A percentile compares a stretch with the other conserved stretches of the same genome.
phyloP scores from a whole-genome alignment of 2,113 vertebrate genomes.

The Poeciliopsis retropinna region DNA sequence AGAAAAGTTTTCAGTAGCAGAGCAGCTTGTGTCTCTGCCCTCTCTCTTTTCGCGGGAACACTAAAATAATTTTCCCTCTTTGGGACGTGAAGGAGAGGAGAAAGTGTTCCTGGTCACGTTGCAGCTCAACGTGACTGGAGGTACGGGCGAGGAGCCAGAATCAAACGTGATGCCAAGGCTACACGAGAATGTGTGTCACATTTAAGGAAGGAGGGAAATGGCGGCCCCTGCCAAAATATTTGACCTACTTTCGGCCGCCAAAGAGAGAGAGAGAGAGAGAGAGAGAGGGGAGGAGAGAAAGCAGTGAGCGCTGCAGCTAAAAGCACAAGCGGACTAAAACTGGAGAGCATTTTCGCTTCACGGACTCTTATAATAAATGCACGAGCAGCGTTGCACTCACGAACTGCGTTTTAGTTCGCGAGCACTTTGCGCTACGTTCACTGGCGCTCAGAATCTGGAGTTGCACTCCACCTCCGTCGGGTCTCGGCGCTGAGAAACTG shows the following conservation, averaged over 20 bases:
- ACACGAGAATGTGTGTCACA: conserved; percentile 78
- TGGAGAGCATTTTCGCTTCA: background rate
- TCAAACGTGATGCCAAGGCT: conserved; percentile 60
- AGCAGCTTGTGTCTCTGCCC: background rate
- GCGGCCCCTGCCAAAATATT: conserved; percentile 60
- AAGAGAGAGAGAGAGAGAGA: background rate
- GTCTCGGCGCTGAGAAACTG: conserved; percentile 18
- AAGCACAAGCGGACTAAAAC: background rate
- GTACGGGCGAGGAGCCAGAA: conserved; percentile 45
- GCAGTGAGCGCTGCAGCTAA: background rate
- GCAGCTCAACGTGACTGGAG: conserved; percentile 75
- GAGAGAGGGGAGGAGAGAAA: background rate
- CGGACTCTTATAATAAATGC: background rate
- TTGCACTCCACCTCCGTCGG: background rate
- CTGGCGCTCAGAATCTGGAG: background rate
- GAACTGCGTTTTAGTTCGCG: background rate
- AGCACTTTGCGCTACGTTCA: background rate
- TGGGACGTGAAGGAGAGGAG: background rate
- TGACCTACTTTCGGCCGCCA: conserved; percentile 68
- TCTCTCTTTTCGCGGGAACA: background rate
- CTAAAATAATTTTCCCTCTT: background rate
- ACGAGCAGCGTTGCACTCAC: background rate
- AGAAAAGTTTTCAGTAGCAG: too few relatives aligned
- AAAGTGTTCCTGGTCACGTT: conserved; percentile 62
- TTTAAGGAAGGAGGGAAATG: conserved; percentile 57